Conservation (phyloP, 2,797 vertebrate genomes). For the Momotus momota region DNA sequence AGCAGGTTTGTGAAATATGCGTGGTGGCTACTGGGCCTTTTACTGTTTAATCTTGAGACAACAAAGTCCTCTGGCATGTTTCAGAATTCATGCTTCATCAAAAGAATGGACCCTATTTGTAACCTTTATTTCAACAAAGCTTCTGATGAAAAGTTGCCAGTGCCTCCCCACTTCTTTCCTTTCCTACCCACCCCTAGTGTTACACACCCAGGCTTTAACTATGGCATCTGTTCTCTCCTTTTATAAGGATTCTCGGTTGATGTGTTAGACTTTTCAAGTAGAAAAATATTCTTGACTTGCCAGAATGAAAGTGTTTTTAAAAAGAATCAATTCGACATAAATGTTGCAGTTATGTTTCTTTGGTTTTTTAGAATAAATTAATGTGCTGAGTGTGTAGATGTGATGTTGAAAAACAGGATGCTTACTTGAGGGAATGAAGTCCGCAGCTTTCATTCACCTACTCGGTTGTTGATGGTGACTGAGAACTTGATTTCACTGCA, state of each 20-base stretch:
- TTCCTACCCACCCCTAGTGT: neutral
- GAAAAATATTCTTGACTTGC: neutral
- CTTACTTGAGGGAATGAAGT: neutral
- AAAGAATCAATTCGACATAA: neutral
- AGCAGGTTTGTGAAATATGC: neutral
- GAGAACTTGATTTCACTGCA: neutral
- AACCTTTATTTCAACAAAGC: neutral
- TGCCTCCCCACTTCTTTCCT: neutral
- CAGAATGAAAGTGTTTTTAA: neutral
- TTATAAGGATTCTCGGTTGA: neutral
- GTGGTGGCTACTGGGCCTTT: neutral
- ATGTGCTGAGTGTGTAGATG: neutral
- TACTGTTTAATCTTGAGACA: neutral
- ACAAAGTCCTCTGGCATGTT: fast-evolving
- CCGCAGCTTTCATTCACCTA: neutral
- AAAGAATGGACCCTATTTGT: neutral
- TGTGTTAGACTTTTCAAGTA: neutral
- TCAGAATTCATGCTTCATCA: neutral
- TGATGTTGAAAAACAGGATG: neutral
- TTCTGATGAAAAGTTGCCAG: neutral
- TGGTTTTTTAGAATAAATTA: neutral
- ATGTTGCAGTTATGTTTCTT: neutral
- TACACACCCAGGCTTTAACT: neutral
- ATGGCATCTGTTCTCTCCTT: neutral
- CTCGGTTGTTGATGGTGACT: neutral